A percentile compares a stretch with the other conserved stretches of the same genome.
phyloP scores from a whole-genome alignment of 2,797 vertebrate species.

The Spondyliosoma cantharus region DNA sequence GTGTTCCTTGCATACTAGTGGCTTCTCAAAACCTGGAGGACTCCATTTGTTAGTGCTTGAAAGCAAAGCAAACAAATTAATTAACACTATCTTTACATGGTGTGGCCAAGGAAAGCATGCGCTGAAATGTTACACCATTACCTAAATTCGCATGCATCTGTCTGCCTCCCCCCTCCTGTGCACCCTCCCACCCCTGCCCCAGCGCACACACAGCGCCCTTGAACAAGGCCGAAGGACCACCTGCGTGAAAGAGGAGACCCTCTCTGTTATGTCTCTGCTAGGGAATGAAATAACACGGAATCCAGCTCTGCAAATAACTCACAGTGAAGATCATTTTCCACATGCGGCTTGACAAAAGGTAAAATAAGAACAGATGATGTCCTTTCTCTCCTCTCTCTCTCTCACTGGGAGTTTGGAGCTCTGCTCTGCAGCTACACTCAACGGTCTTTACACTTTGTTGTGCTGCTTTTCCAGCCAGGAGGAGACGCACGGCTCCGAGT shows the following conservation, averaged over 20 bases:
- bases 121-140: conserved; percentile 86
- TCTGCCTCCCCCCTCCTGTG: conserved; percentile 64
- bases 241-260: conserved; percentile 90
- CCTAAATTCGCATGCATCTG: conserved; percentile 89
- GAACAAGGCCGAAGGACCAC: conserved; percentile 90
- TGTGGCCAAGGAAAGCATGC: conserved; percentile 86
- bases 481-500: conserved; percentile 51
- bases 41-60: conserved; percentile 83
- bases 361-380: conserved; percentile 90
- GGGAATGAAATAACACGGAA: conserved; percentile 92
- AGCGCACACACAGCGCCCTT: conserved; percentile 81
- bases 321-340: conserved; percentile 90
- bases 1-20: conserved; percentile 83
- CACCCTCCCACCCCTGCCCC: conserved; percentile 65
- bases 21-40: conserved; percentile 82
- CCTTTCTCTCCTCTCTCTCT: conserved; percentile 49
- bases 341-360: conserved; percentile 86
- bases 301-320: conserved; percentile 95
- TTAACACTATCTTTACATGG: conserved; percentile 88
- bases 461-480: conserved; percentile 37
- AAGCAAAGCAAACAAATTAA: conserved; percentile 92
- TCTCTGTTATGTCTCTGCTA: conserved; percentile 91
- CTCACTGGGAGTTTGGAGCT: conserved; percentile 62
- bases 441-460: conserved; percentile 32
- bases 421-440: conserved; percentile 56